phyloP scores from a whole-genome alignment of 2,113 vertebrate species.

The Carlito syrichta region DNA sequence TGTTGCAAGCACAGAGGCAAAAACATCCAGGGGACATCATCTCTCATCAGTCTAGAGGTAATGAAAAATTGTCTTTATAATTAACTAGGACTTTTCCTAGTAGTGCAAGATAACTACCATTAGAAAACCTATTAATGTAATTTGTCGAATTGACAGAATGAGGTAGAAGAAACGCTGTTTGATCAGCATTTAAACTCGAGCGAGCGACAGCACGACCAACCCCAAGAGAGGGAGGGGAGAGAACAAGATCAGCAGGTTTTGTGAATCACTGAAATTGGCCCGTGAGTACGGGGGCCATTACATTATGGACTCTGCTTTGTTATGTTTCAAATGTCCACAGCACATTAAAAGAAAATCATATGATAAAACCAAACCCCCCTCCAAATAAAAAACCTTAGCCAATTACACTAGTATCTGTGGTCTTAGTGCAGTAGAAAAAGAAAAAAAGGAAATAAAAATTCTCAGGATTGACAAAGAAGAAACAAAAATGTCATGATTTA shows the following conservation, averaged over 20 bases:
- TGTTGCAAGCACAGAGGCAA: background rate
- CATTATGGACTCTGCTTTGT: background rate
- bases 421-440: background rate
- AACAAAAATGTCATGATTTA: background rate
- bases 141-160: background rate
- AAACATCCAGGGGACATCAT: background rate
- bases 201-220: background rate
- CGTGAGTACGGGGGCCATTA: background rate
- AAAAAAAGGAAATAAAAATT: background rate
- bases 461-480: background rate
- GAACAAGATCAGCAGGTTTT: background rate
- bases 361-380: background rate
- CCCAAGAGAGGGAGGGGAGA: background rate
- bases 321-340: background rate
- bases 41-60: rapidly evolving
- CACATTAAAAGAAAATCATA: background rate
- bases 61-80: background rate
- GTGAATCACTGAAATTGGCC: rapidly evolving
- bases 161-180: background rate
- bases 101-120: background rate
- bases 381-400: background rate
- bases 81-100: background rate
- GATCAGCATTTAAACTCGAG: background rate
- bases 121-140: background rate
- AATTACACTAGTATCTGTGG: background rate